Conservation (phyloP, 23 tunicate species). For the Trididemnum miniatum region DNA sequence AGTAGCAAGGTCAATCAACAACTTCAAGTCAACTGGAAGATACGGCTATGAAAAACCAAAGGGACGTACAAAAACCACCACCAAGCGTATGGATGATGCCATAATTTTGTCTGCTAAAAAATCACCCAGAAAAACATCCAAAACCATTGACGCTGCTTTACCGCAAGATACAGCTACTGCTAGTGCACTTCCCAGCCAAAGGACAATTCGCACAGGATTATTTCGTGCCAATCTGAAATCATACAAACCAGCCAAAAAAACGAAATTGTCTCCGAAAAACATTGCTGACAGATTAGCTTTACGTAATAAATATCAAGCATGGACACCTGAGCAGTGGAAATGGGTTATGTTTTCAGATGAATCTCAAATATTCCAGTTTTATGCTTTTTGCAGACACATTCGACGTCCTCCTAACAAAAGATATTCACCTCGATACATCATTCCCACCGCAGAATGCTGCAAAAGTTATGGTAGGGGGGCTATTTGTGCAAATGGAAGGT, state of each 20-base stretch:
- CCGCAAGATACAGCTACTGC: conserved; percentile 2
- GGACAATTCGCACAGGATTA: neutral
- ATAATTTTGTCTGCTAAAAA: neutral
- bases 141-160: neutral
- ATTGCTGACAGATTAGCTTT: conserved; percentile 10
- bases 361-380: neutral
- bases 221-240: too few relatives aligned
- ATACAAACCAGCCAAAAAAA: neutral
- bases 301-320: conserved; percentile 13
- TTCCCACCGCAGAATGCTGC: neutral
- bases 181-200: neutral
- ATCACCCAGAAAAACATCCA: neutral
- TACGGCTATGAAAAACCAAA: neutral
- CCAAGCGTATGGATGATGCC: conserved; percentile 7
- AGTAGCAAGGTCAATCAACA: neutral
- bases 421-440: neutral
- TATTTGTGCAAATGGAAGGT: neutral
- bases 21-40: neutral
- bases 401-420: neutral
- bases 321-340: conserved; percentile 24
- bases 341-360: conserved; percentile 19
- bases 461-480: neutral
- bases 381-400: conserved; percentile 5
- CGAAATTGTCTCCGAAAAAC: neutral
- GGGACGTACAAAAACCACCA: neutral